Evolutionary conservation across 1,140 invertebrate species (phyloP), one percentile per base, ranked within the genome.

Genomic region (Sycophaga agraensis): DNA sequence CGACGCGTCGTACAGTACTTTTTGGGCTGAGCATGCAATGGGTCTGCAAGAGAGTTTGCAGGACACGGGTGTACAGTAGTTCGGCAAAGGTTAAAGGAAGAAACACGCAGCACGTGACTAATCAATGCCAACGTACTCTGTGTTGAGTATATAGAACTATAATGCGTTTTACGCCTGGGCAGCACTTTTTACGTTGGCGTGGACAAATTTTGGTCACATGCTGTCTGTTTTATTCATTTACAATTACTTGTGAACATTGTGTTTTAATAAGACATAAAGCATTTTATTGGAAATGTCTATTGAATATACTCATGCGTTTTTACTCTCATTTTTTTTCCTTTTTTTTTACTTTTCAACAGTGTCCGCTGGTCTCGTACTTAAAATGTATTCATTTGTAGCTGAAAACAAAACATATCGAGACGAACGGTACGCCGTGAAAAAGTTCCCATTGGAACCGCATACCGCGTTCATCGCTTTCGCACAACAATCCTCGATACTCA

Each of bases 181-280:
- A n/a, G n/a, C n/a, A n/a, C n/a, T n/a, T n/a, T n/a, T n/a, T n/a
- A n/a, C n/a, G n/a, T n/a, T n/a, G n/a, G n/a, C n/a, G n/a, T n/a
- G n/a, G n/a, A n/a, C n/a, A n/a, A n/a, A n/a, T 12, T 24, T n/a
- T 21, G n/a, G n/a, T 12, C 16, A 50, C 0, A 21, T 35, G 1
- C 3, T 2, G 12, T 2, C 16, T 19, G 28, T 14, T 11, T 37
- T 37, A 4, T 42, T 4, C n/a, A 42, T 19, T 16, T 19, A 17
- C 1, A 19, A 26, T 46, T 7, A 46, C 31, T 19, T 34, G 26
- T 50, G 46, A 19, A 42, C 24, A 17, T 57, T 51, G 37, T 49
- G 43, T 45, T 62, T 56, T 40, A 48, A 31, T 49, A 62, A 22
- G 22, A 40, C 31, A 22, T 59, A 51, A 59, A 51, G 9, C 37